phyloP scores from a whole-genome alignment of 1,140 invertebrate genomes.

The Papilio aristodemus region DNA sequence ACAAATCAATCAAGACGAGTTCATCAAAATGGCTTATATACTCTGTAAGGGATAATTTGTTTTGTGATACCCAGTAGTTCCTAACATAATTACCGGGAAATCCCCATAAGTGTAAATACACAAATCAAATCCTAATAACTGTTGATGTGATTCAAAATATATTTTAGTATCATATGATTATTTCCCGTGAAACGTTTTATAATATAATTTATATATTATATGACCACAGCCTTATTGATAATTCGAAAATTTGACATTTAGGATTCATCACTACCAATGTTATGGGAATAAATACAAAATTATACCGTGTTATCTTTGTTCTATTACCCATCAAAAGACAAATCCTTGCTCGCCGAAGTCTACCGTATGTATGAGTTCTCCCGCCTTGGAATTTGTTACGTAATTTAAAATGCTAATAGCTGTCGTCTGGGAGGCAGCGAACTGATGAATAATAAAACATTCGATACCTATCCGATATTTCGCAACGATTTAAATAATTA shows the following conservation, averaged over 20 bases:
- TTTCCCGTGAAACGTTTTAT: not conserved
- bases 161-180: not conserved
- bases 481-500: conserved; percentile 42
- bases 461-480: conserved; percentile 50
- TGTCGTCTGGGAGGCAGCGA: conserved; percentile 43
- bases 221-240: too few relatives aligned
- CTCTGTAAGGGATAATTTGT: too few relatives aligned
- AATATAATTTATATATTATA: too few relatives aligned
- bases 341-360: conserved; percentile 32
- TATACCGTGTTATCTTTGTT: not conserved
- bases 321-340: conserved; percentile 32
- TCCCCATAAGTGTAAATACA: not conserved
- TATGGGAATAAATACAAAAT: not conserved
- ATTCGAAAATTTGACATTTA: too few relatives aligned
- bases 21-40: too few relatives aligned
- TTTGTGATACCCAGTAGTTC: too few relatives aligned
- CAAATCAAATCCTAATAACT: not conserved
- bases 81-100: too few relatives aligned
- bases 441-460: conserved; percentile 53
- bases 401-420: conserved; percentile 61
- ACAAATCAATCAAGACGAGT: too few relatives aligned
- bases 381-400: conserved; percentile 54
- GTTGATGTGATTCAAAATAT: not conserved
- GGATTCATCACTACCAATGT: too few relatives aligned
- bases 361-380: conserved; percentile 27